These are phyloP conservation scores for Bradypodion ventrale DNA, from an alignment of 2,797 vertebrate genomes.

Conservation along the genomic window DNA sequence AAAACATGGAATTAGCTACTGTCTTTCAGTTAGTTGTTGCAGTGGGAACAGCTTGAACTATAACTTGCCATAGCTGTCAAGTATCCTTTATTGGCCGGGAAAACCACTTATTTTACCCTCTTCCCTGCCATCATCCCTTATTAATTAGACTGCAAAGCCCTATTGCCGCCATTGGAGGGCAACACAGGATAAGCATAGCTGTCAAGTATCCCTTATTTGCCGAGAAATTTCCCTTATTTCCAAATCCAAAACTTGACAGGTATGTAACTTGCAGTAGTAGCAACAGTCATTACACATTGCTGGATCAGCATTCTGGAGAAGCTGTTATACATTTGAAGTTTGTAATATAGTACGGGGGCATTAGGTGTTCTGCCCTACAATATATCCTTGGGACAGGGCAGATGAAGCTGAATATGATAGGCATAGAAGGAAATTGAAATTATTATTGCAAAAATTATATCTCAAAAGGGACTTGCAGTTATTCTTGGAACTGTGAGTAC, in stretches of 20 bases:
- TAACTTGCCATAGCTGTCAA: neutral
- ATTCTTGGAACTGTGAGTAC: neutral
- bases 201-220: too few species aligned
- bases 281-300: neutral
- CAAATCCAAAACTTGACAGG: too few species aligned
- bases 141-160: too few species aligned
- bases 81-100: too few species aligned
- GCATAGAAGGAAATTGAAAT: neutral
- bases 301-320: neutral
- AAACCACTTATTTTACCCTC: too few species aligned
- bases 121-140: too few species aligned
- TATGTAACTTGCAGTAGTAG: neutral
- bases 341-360: neutral
- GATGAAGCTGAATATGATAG: neutral
- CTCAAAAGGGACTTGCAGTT: neutral
- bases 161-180: too few species aligned
- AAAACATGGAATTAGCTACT: neutral
- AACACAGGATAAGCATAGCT: too few species aligned
- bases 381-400: neutral
- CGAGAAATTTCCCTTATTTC: too few species aligned
- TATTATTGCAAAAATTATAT: neutral
- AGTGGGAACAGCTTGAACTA: neutral
- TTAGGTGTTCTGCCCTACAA: too few species aligned
- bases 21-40: neutral
- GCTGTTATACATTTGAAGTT: neutral